Evolutionary conservation across 2,113 vertebrate species (phyloP), one percentile per base, ranked within the genome.

Genomic region (Sander vitreus): DNA sequence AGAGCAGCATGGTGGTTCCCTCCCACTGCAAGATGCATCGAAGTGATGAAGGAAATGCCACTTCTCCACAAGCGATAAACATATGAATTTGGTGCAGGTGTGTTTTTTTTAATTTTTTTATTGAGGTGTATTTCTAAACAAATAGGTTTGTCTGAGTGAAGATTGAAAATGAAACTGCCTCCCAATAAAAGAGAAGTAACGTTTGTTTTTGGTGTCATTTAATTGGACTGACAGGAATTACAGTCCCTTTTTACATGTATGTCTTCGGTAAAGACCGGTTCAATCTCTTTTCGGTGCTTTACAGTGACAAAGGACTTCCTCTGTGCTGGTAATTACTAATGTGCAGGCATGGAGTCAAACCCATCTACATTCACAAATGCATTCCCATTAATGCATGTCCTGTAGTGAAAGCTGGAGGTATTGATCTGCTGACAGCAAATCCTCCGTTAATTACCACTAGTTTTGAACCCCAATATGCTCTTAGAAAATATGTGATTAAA

Each of bases 271-370:
- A 80, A 80, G 36, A 71, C 39, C 2, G 33, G 47, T 69, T 68
- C 45, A 74, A 11, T 69, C 36, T 62, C n/a, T 73, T 77, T 67
- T 65, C 43, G 14, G 2, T n/a, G 33, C 77, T 87, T 73, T 82
- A 66, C n/a, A 59, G 39, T 71, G 66, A 85, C 85, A 73, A 81
- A 82, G 75, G 36, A 55, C 80, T 75, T 92, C 57, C 77, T 74
- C 75, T 58, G 16, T 81, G 63, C 79, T 77, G 80, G 80, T 83
- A 78, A 89, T 90, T 78, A 69, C 75, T 74, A 27, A 85, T 76
- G 23, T 69, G 18, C 58, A 12, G 43, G 4, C 43, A 51, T 11
- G 39, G 25, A 30, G 33, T 57, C 51, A 39, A 83, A 74, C 1
- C 68, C 54, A 63, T 80, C 10, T 65, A 27, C 19, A 66, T 69